phyloP scores from a whole-genome alignment of 2,888 invertebrate species.

The Drosophila merina region DNA sequence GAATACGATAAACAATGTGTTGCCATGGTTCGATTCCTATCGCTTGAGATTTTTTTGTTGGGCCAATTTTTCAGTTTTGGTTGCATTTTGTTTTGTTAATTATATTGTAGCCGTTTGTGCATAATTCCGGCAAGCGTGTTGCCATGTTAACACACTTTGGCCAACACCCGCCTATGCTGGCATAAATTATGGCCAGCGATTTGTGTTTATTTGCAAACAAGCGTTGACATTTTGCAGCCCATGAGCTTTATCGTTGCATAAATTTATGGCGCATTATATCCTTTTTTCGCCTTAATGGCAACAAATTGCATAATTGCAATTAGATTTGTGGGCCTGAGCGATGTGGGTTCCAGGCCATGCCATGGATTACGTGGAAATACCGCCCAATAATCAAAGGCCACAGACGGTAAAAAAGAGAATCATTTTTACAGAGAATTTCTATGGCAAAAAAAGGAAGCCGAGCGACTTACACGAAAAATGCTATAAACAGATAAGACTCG shows the following conservation, averaged over 20 bases:
- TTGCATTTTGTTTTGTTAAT: constrained; percentile 30
- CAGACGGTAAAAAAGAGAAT: constrained; percentile 1
- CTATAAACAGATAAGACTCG: constrained; percentile 68
- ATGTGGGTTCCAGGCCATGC: constrained; percentile 43
- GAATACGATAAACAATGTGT: constrained; percentile 43
- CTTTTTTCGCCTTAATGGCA: constrained; percentile 63
- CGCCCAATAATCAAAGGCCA: constrained; percentile 10
- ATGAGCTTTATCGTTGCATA: constrained; percentile 42
- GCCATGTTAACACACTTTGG: constrained; percentile 37
- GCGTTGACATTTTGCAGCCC: constrained; percentile 31
- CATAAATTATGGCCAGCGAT: constrained; percentile 52
- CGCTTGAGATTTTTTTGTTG: constrained; percentile 1
- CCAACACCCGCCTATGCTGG: constrained; percentile 1
- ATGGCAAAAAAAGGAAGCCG: constrained; percentile 31
- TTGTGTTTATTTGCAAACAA: constrained; percentile 74
- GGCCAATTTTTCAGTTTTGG: constrained; percentile 7
- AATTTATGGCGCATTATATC: constrained; percentile 49
- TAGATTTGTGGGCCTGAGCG: constrained; percentile 55
- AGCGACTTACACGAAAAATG: constrained; percentile 66
- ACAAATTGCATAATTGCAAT: constrained; percentile 77
- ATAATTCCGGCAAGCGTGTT: constrained; percentile 33
- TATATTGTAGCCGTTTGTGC: constrained; percentile 35
- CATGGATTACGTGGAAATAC: constrained; percentile 33
- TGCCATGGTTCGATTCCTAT: constrained; percentile 37
- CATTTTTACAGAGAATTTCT: constrained; percentile 14